These are phyloP conservation scores for Allacma fusca DNA, from an alignment of 2,888 invertebrate species.

Conservation along the genomic window DNA sequence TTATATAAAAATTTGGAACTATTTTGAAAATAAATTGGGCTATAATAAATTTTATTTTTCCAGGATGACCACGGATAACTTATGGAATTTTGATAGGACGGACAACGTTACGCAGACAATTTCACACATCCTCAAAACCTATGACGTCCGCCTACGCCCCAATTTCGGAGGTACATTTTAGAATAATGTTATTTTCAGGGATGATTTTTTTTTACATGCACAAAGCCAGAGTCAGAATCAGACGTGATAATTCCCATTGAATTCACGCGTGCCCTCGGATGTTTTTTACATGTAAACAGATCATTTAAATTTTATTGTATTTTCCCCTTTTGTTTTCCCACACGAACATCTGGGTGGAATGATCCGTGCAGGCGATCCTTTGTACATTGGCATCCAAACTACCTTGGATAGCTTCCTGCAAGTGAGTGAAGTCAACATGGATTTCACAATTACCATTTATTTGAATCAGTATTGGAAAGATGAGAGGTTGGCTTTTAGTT, in stretches of 20 bases:
- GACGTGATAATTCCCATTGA: background rate
- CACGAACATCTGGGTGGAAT: slow-evolving; percentile 20
- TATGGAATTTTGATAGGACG: slow-evolving; percentile 56
- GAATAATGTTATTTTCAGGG: too few species aligned
- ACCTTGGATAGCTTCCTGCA: slow-evolving; percentile 70
- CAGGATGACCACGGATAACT: slow-evolving; percentile 55
- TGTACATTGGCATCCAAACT: slow-evolving; percentile 69
- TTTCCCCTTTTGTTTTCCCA: background rate
- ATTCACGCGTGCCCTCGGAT: slow-evolving; percentile 17
- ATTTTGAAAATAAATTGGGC: too few species aligned
- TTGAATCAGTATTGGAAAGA: slow-evolving; percentile 71
- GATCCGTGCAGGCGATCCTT: slow-evolving; percentile 65
- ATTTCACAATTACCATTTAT: slow-evolving; percentile 71
- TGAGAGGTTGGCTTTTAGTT: slow-evolving; percentile 67
- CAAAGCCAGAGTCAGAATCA: too few species aligned
- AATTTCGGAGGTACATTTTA: slow-evolving; percentile 66
- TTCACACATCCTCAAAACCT: slow-evolving; percentile 64
- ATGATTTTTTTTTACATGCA: too few species aligned
- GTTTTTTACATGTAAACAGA: slow-evolving; percentile 14
- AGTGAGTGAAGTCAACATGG: slow-evolving; percentile 72
- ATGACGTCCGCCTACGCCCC: slow-evolving; percentile 66
- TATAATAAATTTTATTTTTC: too few species aligned
- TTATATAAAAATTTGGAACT: too few species aligned
- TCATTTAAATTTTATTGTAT: slow-evolving; percentile 17
- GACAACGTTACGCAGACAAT: slow-evolving; percentile 65